These are phyloP conservation scores for Epizoanthus illoricatus DNA, from an alignment of 92 coral and sea anemone species.

Conservation along the genomic window DNA sequence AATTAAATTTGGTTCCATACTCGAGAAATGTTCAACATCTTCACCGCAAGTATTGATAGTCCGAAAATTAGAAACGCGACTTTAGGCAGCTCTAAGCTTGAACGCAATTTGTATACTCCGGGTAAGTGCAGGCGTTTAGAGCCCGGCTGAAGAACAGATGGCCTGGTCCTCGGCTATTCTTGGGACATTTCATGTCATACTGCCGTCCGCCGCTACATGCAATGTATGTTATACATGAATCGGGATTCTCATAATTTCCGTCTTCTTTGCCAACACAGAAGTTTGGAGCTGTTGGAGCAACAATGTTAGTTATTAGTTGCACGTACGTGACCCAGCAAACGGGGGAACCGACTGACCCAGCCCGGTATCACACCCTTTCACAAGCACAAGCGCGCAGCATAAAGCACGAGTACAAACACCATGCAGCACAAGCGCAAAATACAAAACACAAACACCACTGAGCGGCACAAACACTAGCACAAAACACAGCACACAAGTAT, in stretches of 20 bases:
- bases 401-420: background rate
- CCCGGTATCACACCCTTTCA: background rate
- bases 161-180: background rate
- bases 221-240: conserved; percentile 1
- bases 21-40: too few species aligned
- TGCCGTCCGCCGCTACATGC: conserved; percentile 5
- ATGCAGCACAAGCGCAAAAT: background rate
- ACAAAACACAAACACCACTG: background rate
- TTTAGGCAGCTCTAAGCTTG: background rate
- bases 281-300: background rate
- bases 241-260: background rate
- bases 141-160: background rate
- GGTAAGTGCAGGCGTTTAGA: conserved; percentile 16
- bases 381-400: too few species aligned
- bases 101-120: conserved; percentile 17
- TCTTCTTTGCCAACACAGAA: conserved; percentile 8
- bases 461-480: background rate
- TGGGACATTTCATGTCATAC: conserved; percentile 9
- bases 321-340: too few species aligned
- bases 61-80: too few species aligned
- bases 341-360: background rate
- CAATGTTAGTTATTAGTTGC: background rate
- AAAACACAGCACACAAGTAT: too few species aligned
- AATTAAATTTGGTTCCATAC: too few species aligned
- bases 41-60: too few species aligned